Evolutionary conservation across 2,797 vertebrate genomes (phyloP).

Genomic region (Schizopygopsis malacanthus): DNA sequence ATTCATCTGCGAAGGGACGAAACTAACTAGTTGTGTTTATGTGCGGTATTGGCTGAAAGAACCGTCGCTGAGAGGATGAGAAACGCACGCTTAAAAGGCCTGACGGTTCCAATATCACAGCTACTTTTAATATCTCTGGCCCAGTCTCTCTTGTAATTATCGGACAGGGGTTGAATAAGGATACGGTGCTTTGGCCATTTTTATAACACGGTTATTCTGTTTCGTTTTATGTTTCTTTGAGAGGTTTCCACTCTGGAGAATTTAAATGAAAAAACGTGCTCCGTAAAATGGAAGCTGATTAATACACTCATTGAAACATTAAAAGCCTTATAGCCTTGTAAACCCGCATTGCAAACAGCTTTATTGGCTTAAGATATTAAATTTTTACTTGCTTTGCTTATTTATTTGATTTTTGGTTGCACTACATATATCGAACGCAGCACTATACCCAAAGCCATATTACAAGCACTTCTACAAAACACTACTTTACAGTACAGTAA

Average conservation of each 20-base stretch:
- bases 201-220: conserved; percentile 14
- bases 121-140: conserved; percentile 48
- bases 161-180: conserved; percentile 47
- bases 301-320: conserved; percentile 39
- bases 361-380: conserved; percentile 46
- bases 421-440: conserved; percentile 19
- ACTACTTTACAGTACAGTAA: conserved; percentile 11
- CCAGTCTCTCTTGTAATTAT: conserved; percentile 42
- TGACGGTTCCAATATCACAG: conserved; percentile 35
- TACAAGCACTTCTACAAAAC: conserved; percentile 1
- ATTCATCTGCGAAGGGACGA: conserved; percentile 63
- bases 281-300: conserved; percentile 45
- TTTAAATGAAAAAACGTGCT: conserved; percentile 37
- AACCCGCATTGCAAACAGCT: conserved; percentile 35
- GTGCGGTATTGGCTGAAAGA: conserved; percentile 56
- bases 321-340: conserved; percentile 33
- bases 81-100: conserved; percentile 35
- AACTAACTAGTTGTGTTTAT: conserved; percentile 53
- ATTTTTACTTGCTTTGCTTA: conserved; percentile 21
- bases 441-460: conserved; percentile 15
- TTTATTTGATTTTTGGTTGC: conserved; percentile 22
- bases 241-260: conserved; percentile 38
- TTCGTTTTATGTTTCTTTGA: conserved; percentile 43
- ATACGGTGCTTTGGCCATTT: conserved; percentile 30
- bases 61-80: conserved; percentile 57